Percentiles rank a stretch among this genome's conserved stretches.
phyloP scores from a whole-genome alignment of 30 jellyfish, hydroid and myxozoan genomes.

The Hydractinia echinata region DNA sequence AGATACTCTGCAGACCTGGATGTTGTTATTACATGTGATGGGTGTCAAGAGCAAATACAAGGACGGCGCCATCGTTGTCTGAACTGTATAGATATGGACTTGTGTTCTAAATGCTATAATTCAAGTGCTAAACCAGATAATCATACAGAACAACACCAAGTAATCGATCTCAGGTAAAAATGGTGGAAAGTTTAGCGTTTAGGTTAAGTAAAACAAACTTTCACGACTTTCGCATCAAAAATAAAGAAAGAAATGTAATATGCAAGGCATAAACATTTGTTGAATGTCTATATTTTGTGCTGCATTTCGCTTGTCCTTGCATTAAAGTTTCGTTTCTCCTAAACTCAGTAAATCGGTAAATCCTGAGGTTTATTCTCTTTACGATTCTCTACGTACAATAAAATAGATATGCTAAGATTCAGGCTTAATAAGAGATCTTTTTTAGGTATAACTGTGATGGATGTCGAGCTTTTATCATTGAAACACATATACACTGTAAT shows the following conservation, averaged over 20 bases:
- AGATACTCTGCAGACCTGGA: slow-evolving; percentile 72
- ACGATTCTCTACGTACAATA: background rate
- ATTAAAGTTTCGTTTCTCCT: background rate
- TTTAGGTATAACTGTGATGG: slow-evolving; percentile 70
- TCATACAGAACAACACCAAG: slow-evolving; percentile 68
- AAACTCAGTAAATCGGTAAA: background rate
- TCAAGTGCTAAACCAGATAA: slow-evolving; percentile 51
- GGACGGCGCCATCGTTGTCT: slow-evolving; percentile 62
- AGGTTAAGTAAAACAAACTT: no score
- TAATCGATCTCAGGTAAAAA: slow-evolving; percentile 62
- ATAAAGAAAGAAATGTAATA: no score
- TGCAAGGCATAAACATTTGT: no score
- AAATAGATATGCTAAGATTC: background rate
- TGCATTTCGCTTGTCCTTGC: no score
- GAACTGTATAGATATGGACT: slow-evolving; percentile 73
- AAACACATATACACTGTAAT: slow-evolving; percentile 77
- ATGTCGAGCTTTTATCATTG: slow-evolving; percentile 76
- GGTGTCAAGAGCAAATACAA: slow-evolving; percentile 49
- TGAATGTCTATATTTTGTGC: no score
- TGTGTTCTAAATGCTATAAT: slow-evolving; percentile 66
- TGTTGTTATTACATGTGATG: slow-evolving; percentile 84
- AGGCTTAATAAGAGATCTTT: background rate
- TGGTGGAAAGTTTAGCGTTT: no score
- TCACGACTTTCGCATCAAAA: no score
- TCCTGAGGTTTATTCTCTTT: background rate